Conservation (phyloP, 2,888 invertebrate species). For the Tigriopus californicus region DNA sequence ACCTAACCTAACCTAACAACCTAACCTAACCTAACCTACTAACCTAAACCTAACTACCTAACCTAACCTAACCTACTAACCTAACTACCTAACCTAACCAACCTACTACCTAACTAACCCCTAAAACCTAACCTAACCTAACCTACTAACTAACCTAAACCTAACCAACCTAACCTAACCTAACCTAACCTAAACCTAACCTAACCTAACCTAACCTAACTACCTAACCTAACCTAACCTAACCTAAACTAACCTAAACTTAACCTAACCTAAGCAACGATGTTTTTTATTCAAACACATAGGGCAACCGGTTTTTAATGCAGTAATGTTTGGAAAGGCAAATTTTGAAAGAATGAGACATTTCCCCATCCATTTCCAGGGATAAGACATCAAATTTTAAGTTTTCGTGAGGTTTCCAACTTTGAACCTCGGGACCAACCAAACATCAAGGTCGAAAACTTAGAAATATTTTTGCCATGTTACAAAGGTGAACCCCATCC, state of each 20-base stretch:
- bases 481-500: too few species aligned
- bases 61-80: neutral
- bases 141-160: neutral
- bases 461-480: too few species aligned
- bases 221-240: neutral
- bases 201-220: neutral
- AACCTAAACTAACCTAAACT: neutral
- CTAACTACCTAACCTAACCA: neutral
- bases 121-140: neutral
- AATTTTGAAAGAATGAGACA: too few species aligned
- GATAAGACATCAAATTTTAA: too few species aligned
- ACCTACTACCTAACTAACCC: neutral
- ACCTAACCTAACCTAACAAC: neutral
- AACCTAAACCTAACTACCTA: neutral
- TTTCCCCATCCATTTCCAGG: too few species aligned
- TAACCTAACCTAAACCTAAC: constrained; percentile 1
- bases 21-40: neutral
- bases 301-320: too few species aligned
- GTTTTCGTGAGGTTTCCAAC: too few species aligned
- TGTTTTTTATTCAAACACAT: too few species aligned
- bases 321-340: too few species aligned
- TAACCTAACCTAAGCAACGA: constrained; percentile 8
- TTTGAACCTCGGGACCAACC: too few species aligned
- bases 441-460: too few species aligned
- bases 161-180: neutral